Conservation (phyloP, 2,797 vertebrate genomes). For the Gouania willdenowi region DNA sequence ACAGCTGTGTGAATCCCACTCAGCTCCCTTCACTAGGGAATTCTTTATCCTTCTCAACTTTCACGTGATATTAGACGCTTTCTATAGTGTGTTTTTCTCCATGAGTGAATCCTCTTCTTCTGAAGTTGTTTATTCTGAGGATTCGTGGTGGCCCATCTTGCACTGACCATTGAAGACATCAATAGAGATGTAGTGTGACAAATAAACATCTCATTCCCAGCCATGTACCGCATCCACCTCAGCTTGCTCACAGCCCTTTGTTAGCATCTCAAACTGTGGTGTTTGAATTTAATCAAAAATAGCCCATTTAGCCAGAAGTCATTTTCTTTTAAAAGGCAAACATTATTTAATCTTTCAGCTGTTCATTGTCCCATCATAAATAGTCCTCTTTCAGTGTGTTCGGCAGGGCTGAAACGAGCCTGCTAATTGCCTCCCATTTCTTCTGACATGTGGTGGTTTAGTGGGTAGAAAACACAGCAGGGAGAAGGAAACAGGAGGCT, state of each 20-base stretch:
- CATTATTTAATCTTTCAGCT: slow-evolving; percentile 99
- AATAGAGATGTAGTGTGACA: slow-evolving; percentile 83
- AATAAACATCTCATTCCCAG: slow-evolving; percentile 94
- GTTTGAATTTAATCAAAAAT: slow-evolving; percentile 99
- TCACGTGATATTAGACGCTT: slow-evolving; percentile 9
- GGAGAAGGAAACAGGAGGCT: slow-evolving; percentile 99
- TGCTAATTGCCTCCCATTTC: slow-evolving; percentile 99
- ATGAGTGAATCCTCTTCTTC: slow-evolving; percentile 14
- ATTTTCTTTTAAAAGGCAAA: slow-evolving; percentile 99
- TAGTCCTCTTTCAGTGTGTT: slow-evolving; percentile 99
- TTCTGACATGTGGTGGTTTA: slow-evolving; percentile 99
- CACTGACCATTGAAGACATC: slow-evolving; percentile 73
- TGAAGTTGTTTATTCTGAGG: slow-evolving; percentile 33
- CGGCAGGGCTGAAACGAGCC: slow-evolving; percentile 99
- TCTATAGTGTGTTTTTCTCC: slow-evolving; percentile 7
- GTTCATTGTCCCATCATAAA: slow-evolving; percentile 99
- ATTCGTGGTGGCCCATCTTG: slow-evolving; percentile 37
- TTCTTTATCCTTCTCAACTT: slow-evolving; percentile 6
- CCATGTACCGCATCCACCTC: slow-evolving; percentile 92
- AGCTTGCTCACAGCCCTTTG: slow-evolving; percentile 85
- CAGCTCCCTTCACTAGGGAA: slow-evolving; percentile 10
- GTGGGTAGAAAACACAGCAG: slow-evolving; percentile 99
- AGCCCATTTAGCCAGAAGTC: slow-evolving; percentile 99
- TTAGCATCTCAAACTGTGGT: slow-evolving; percentile 77
- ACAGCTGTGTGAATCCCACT: slow-evolving; percentile 13